Evolutionary conservation across 2,888 invertebrate species (phyloP).

Genomic region (Thera obeliscata): DNA sequence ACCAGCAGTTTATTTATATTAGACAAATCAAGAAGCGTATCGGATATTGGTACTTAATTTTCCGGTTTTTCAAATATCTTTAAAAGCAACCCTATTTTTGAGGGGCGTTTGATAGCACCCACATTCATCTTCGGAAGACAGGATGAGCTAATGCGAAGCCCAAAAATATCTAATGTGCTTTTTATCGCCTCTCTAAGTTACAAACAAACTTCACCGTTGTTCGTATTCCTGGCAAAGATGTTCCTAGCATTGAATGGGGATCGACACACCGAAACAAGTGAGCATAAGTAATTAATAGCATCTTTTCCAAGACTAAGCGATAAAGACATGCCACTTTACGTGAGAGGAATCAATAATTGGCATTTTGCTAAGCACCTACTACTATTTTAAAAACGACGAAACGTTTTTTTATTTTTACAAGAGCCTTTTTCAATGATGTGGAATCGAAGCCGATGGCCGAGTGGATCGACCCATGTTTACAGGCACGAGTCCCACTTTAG

Average conservation of each 20-base stretch:
- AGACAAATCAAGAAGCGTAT: background rate
- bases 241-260: background rate
- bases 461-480: too few species aligned
- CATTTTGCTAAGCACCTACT: too few species aligned
- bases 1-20: too few species aligned
- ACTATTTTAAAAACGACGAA: too few species aligned
- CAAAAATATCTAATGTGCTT: constrained; percentile 31
- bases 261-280: background rate
- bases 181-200: constrained; percentile 20
- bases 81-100: constrained; percentile 1
- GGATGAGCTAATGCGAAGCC: constrained; percentile 30
- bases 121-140: constrained; percentile 36
- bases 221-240: constrained; percentile 5
- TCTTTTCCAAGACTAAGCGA: too few species aligned
- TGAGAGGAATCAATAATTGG: too few species aligned
- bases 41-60: background rate
- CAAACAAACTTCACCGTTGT: background rate
- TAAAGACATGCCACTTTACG: too few species aligned
- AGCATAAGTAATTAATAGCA: too few species aligned
- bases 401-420: too few species aligned
- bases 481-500: background rate
- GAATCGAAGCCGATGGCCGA: too few species aligned
- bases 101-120: constrained; percentile 27
- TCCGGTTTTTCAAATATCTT: constrained; percentile 11
- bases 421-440: too few species aligned